These are phyloP conservation scores for Drosophila austrosaltans DNA, from an alignment of 2,888 invertebrate species.

Conservation along the genomic window DNA sequence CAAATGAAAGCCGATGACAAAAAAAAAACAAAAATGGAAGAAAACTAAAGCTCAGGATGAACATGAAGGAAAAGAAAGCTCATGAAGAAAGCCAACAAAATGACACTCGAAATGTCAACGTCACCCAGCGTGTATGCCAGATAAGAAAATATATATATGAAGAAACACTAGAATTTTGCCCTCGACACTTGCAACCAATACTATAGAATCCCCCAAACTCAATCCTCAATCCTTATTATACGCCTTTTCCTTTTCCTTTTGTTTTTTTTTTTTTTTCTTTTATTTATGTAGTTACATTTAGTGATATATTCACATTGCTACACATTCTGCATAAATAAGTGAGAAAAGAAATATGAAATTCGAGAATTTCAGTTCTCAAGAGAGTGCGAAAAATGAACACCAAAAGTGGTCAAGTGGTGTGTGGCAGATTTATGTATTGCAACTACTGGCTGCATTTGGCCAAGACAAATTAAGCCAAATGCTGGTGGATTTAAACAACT, in stretches of 20 bases:
- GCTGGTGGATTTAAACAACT: constrained; percentile 2
- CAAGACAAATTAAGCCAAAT: constrained; percentile 14
- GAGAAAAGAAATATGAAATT: neutral
- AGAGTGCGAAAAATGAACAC: neutral
- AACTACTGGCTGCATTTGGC: constrained; percentile 20
- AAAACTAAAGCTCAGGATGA: constrained; percentile 15
- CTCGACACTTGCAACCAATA: constrained; percentile 4
- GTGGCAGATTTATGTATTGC: constrained; percentile 27
- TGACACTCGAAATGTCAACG: constrained; percentile 74
- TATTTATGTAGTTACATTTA: constrained; percentile 22
- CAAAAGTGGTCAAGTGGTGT: constrained; percentile 11
- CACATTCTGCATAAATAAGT: constrained; percentile 50
- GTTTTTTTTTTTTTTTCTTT: neutral
- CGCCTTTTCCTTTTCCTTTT: constrained; percentile 26
- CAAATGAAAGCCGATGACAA: constrained; percentile 33
- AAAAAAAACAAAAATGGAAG: constrained; percentile 4
- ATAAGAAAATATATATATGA: too few relatives aligned
- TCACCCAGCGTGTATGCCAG: constrained; percentile 42
- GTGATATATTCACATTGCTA: constrained; percentile 58
- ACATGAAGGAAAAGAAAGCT: constrained; percentile 25
- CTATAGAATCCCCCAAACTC: neutral
- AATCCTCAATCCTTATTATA: constrained; percentile 8
- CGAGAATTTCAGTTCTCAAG: neutral
- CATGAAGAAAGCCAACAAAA: constrained; percentile 41
- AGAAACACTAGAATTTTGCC: neutral